A percentile compares a stretch with the other conserved stretches of the same genome.
These are phyloP conservation scores for Trichomycterus rosablanca DNA, from an alignment of 2,113 vertebrate species.

Conservation along the genomic window DNA sequence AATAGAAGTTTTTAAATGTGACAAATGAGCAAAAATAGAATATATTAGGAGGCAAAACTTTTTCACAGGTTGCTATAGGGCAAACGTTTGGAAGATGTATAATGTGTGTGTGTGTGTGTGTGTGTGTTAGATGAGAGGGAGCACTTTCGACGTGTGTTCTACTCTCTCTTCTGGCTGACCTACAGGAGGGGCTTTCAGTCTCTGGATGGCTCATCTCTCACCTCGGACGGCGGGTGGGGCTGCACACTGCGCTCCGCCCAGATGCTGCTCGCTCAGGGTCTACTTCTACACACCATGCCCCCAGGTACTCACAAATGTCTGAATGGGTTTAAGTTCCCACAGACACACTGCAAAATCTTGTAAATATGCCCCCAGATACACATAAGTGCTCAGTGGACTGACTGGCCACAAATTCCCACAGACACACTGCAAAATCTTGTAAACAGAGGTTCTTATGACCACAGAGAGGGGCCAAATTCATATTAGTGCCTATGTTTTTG, in stretches of 20 bases:
- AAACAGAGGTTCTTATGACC: too few species aligned
- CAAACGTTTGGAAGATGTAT: neutral
- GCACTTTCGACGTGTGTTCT: conserved; percentile 70
- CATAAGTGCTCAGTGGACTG: too few species aligned
- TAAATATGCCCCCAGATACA: too few species aligned
- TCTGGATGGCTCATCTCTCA: conserved; percentile 66
- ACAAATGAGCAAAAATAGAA: too few species aligned
- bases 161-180: conserved; percentile 80
- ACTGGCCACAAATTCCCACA: too few species aligned
- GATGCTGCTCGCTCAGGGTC: conserved; percentile 82
- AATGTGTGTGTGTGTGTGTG: neutral
- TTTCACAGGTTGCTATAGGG: too few species aligned
- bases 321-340: too few species aligned
- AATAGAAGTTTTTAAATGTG: too few species aligned
- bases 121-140: conserved; percentile 64
- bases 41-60: too few species aligned
- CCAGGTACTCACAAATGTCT: conserved; percentile 66
- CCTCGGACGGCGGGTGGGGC: conserved; percentile 85
- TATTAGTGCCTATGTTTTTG: too few species aligned
- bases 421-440: too few species aligned
- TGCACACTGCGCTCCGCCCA: conserved; percentile 84
- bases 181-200: conserved; percentile 78
- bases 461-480: too few species aligned
- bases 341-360: neutral
- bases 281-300: conserved; percentile 74